phyloP scores from a whole-genome alignment of 2,113 vertebrate genomes.

The Trochalopteron elliotii region DNA sequence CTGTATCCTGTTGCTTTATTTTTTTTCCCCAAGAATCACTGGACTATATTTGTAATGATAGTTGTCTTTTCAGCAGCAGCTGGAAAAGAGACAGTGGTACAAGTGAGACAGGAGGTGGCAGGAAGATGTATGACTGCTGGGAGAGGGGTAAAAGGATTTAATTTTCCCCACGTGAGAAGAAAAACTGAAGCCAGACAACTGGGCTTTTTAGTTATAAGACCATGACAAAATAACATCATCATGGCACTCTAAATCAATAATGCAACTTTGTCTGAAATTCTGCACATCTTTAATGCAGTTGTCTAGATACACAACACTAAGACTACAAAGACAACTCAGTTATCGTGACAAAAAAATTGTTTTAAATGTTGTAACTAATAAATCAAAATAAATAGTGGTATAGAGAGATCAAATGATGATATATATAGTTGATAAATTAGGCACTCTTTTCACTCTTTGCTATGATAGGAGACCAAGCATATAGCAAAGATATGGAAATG shows the following conservation, averaged over 20 bases:
- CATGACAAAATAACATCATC: neutral
- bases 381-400: neutral
- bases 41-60: neutral
- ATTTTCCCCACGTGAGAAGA: neutral
- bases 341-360: neutral
- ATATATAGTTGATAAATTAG: neutral
- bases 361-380: neutral
- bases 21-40: neutral
- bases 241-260: neutral
- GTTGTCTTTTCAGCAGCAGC: neutral
- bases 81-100: neutral
- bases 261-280: neutral
- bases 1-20: neutral
- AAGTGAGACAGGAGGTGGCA: neutral
- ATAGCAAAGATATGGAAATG: neutral
- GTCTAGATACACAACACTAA: neutral
- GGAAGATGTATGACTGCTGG: neutral
- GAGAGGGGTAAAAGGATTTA: neutral
- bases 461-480: neutral
- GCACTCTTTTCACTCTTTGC: neutral
- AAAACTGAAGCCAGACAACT: neutral
- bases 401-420: neutral
- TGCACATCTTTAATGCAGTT: neutral
- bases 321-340: neutral
- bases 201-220: neutral